A percentile compares a stretch with the other conserved stretches of the same genome.
These are phyloP conservation scores for Ciconia boyciana DNA, from an alignment of 2,113 vertebrate species.

Conservation along the genomic window DNA sequence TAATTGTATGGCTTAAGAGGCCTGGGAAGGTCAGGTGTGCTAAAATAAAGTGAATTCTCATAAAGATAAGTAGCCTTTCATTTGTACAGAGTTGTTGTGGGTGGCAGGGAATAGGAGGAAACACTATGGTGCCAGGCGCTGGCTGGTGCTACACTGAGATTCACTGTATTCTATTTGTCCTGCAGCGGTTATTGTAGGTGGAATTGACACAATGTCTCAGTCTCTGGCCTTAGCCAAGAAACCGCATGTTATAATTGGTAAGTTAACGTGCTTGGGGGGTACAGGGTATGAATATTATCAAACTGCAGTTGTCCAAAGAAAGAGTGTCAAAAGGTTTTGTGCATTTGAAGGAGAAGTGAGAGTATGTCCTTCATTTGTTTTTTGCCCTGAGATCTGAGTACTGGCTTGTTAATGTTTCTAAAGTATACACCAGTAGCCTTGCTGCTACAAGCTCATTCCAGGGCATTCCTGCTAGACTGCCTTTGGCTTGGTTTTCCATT, in stretches of 20 bases:
- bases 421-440: neutral
- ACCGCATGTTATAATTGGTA: constrained; percentile 94
- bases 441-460: neutral
- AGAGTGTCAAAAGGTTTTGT: neutral
- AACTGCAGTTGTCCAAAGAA: neutral
- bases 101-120: neutral
- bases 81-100: neutral
- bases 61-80: neutral
- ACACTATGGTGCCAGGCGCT: rapidly evolving
- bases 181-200: constrained; percentile 93
- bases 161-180: neutral
- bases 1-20: neutral
- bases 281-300: neutral
- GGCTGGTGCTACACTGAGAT: neutral
- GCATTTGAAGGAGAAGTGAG: neutral
- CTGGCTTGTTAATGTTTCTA: neutral
- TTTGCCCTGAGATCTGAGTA: neutral
- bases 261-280: constrained; percentile 22
- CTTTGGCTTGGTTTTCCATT: neutral
- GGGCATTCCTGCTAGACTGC: neutral
- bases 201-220: constrained; percentile 98
- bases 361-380: neutral
- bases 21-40: neutral
- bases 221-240: constrained; percentile 95
- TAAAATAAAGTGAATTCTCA: neutral